These are phyloP conservation scores for Ypsolopha sequella DNA, from an alignment of 2,888 invertebrate species.

Conservation along the genomic window DNA sequence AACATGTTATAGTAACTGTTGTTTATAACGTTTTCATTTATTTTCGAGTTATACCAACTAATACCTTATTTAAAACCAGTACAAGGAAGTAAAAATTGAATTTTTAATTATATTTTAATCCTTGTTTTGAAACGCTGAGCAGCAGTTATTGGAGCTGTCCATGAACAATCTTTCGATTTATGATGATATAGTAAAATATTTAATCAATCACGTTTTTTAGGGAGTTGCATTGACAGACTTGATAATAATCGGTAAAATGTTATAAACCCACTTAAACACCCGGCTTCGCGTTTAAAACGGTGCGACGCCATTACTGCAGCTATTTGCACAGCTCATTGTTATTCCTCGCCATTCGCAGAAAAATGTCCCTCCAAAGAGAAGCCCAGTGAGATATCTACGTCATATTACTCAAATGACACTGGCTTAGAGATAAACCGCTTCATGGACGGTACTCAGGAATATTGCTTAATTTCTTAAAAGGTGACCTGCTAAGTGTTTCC, in stretches of 20 bases:
- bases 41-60: too few relatives aligned
- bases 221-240: neutral
- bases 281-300: constrained; percentile 1
- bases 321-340: constrained; percentile 24
- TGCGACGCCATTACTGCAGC: constrained; percentile 17
- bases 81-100: too few relatives aligned
- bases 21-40: too few relatives aligned
- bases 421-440: neutral
- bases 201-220: too few relatives aligned
- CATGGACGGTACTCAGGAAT: neutral
- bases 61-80: too few relatives aligned
- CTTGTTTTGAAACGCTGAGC: too few relatives aligned
- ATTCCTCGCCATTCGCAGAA: constrained; percentile 18
- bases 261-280: neutral
- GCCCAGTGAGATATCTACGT: neutral
- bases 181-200: too few relatives aligned
- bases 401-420: neutral
- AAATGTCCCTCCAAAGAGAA: constrained; percentile 12
- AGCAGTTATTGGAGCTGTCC: too few relatives aligned
- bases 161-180: too few relatives aligned
- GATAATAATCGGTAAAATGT: neutral
- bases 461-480: neutral
- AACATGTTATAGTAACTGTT: too few relatives aligned
- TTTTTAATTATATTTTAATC: too few relatives aligned
- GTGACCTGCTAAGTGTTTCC: neutral